These are phyloP conservation scores for Andrena marginata DNA, from an alignment of 2,888 invertebrate species.

Conservation along the genomic window DNA sequence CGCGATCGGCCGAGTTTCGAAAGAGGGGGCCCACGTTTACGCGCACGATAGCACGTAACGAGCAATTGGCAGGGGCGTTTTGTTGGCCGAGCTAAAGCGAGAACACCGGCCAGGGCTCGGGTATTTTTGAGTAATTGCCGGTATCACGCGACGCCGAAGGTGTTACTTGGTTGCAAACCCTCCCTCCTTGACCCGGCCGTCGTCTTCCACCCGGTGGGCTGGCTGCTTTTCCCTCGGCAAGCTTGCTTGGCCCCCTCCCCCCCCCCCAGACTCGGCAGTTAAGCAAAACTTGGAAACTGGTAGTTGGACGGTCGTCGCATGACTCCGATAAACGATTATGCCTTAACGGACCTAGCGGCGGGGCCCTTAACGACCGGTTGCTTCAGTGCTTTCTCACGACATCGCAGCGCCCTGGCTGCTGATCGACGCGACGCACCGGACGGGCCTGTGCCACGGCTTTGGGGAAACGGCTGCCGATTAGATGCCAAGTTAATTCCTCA, in stretches of 20 bases:
- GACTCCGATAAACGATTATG: constrained; percentile 79
- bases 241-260: constrained; percentile 43
- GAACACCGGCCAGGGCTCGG: constrained; percentile 74
- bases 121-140: constrained; percentile 83
- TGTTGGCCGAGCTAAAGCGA: constrained; percentile 78
- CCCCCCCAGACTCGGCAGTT: constrained; percentile 71
- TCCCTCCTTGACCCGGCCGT: constrained; percentile 46
- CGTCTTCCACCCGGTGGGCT: constrained; percentile 33
- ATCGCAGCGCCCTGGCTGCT: constrained; percentile 48
- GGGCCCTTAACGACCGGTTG: constrained; percentile 76
- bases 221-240: constrained; percentile 47
- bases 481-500: constrained; percentile 15
- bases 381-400: constrained; percentile 80
- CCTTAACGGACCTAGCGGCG: constrained; percentile 65
- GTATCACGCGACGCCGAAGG: constrained; percentile 83
- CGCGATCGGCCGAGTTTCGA: constrained; percentile 72
- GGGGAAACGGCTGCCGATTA: not conserved
- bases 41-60: constrained; percentile 79
- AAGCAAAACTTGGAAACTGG: constrained; percentile 78
- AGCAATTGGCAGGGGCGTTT: constrained; percentile 78
- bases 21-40: constrained; percentile 76
- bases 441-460: not conserved
- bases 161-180: constrained; percentile 75
- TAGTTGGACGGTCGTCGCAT: constrained; percentile 80
- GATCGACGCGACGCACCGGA: not conserved